A percentile compares a stretch with the other conserved stretches of the same genome.
These are phyloP conservation scores for Petromus typicus DNA, from an alignment of 2,113 vertebrate genomes.

Conservation along the genomic window DNA sequence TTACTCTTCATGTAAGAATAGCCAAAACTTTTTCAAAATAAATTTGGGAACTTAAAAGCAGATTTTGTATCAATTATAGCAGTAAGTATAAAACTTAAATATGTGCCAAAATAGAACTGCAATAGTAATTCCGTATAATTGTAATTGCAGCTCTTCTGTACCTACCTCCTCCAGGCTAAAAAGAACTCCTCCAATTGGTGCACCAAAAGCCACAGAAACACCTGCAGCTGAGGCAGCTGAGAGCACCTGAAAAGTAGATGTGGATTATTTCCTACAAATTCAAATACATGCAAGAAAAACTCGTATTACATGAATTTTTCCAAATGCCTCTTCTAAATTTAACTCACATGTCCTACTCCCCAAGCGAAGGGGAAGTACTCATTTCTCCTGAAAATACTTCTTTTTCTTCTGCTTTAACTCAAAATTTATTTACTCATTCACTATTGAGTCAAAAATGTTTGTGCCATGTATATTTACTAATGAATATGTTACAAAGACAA, in stretches of 20 bases:
- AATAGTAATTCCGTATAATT: not conserved
- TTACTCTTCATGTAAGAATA: slow-evolving; percentile 1
- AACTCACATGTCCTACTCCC: not conserved
- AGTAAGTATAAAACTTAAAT: not conserved
- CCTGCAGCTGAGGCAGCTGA: slow-evolving; percentile 98
- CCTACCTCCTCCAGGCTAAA: slow-evolving; percentile 98
- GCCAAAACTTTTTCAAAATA: slow-evolving; percentile 29
- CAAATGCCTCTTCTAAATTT: not conserved
- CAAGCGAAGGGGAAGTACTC: slow-evolving; percentile 22
- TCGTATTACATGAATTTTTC: not conserved
- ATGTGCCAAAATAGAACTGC: not conserved
- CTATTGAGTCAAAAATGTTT: not conserved
- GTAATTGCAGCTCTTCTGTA: slow-evolving; percentile 12
- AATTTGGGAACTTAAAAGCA: slow-evolving; percentile 34
- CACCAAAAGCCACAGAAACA: slow-evolving; percentile 98
- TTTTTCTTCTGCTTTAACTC: slow-evolving; percentile 34
- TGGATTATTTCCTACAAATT: not conserved
- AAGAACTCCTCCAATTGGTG: slow-evolving; percentile 98
- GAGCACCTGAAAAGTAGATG: slow-evolving; percentile 89
- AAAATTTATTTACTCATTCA: slow-evolving; percentile 45
- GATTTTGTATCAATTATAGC: not conserved
- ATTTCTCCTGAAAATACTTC: slow-evolving; percentile 26
- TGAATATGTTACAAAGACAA: not conserved
- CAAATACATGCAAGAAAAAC: not conserved
- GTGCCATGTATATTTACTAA: not conserved